Evolutionary conservation across 2,888 invertebrate genomes (phyloP), one percentile per base, ranked within the genome.

Genomic region (Andrena minutula): DNA sequence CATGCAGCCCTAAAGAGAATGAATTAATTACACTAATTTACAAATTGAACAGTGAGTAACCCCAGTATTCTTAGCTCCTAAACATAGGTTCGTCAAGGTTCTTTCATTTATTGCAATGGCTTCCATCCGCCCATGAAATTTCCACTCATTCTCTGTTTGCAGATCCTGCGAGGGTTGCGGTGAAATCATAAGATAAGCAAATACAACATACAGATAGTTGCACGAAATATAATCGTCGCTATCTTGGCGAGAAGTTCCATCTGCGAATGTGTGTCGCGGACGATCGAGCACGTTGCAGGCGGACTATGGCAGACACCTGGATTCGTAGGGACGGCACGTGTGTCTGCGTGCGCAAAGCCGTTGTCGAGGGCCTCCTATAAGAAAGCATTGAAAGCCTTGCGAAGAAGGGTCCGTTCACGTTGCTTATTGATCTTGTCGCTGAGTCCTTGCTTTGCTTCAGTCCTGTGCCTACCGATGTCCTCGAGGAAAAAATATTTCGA

Each of bases 371-470:
- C 76, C 82, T 82, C 84, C 85, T 78, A 77, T 86, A 86, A 89
- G 87, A 83, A 83, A 80, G 80, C 84, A 83, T 77, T 75, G 80
- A 85, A 85, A 82, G 79, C 76, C 84, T 83, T 68, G 78, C 79
- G 64, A 87, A 79, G 83, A 80, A 87, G 88, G 89, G 89, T 86
- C 84, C 80, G 82, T 86, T 87, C 87, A 84, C 82, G 81, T 82
- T 76, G 73, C 79, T 88, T 91, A 91, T 91, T 89, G 90, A 91
- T 91, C 90, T 90, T 83, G 85, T 58, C 76, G 79, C 51, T 20
- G 81, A 65, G 75, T 84, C 78, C 80, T 82, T 75, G 75, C 75
- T 65, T 77, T 49, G 23, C 56, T 82, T 64, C 77, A 32, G 47
- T 61, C 30, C 71, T 72, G 6, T 47, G 23, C 7, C 53, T 28